Percentiles rank a stretch among this genome's conserved stretches.
phyloP scores from a whole-genome alignment of 2,888 invertebrate genomes.

The Craniophora ligustri region DNA sequence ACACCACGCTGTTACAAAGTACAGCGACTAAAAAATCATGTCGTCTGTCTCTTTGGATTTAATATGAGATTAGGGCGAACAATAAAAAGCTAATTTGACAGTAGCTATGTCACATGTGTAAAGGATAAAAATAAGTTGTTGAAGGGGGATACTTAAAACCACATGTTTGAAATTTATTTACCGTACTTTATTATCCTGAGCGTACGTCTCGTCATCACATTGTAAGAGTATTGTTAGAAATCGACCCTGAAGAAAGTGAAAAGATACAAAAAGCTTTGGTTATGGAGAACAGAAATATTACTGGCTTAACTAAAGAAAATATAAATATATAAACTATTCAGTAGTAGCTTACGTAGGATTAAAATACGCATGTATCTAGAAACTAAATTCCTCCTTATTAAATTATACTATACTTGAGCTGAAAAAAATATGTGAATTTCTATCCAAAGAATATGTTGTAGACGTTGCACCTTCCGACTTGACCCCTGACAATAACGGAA shows the following conservation, averaged over 20 bases:
- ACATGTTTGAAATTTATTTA: slow-evolving; percentile 47
- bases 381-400: too few relatives aligned
- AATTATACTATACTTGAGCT: slow-evolving; percentile 4
- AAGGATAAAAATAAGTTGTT: slow-evolving; percentile 69
- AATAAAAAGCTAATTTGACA: slow-evolving; percentile 76
- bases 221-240: background rate
- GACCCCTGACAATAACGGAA: slow-evolving; percentile 43
- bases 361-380: too few relatives aligned
- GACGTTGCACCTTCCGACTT: slow-evolving; percentile 38
- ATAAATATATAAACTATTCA: too few relatives aligned
- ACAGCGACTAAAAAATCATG: slow-evolving; percentile 38
- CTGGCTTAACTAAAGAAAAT: too few relatives aligned
- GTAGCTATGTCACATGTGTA: slow-evolving; percentile 73
- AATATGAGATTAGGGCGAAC: slow-evolving; percentile 73
- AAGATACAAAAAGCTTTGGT: background rate
- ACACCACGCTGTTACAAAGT: slow-evolving; percentile 26
- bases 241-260: background rate
- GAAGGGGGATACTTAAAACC: slow-evolving; percentile 50
- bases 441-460: slow-evolving; percentile 16
- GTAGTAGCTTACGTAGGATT: too few relatives aligned
- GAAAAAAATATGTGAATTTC: slow-evolving; percentile 22
- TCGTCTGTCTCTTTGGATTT: slow-evolving; percentile 60
- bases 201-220: slow-evolving; percentile 9
- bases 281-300: too few relatives aligned
- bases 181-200: slow-evolving; percentile 29